Base-by-base conservation (phyloP, 2,113 vertebrate genomes). In the Pan paniscus region DNA sequence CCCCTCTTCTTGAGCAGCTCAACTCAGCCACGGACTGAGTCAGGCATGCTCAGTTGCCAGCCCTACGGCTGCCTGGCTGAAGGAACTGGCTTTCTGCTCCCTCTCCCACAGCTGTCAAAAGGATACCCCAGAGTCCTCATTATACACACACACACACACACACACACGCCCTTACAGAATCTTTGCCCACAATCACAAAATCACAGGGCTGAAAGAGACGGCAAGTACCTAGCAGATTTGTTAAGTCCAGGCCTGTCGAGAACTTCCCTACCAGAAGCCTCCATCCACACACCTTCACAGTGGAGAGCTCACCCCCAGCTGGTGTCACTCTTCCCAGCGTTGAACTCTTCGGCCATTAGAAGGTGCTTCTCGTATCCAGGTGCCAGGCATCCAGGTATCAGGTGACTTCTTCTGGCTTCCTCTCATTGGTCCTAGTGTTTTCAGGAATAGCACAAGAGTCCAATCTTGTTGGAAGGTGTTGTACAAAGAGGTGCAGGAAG, bases 1-100 rank as follows among this genome's bases (percentile, higher is more conserved):
- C 22, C 14, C 25, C 67, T 90, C 52, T 97, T 97, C 96, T 90
- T 23, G 6, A 96, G 94, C 93, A 94, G 84, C 86, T 95, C 82
- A n/a, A 68, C 89, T 78, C 46, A 83, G 59, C 97, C 97, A 97
- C 11, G 96, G 85, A 43, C 78, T 70, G 72, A 85, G 68, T 78
- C 83, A 59, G 79, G 64, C 6, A 85, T 92, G 94, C 68, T 73
- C 95, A 50, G 35, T 95, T 96, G 95, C 35, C 72, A 94, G 97
- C 91, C 93, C 78, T 48, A 48, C 14, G 3, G 6, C 40, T 16
- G 23, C 52, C 25, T n/a, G 25, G 38, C 13, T 3, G 27, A 92
- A 83, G 40, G 38, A 83, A 78, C 12, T 50, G 22, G 17, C 48
- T 30, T 48, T 43, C 80, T 87, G 25, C 35, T 23, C 30, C 27